phyloP scores from a whole-genome alignment of 2,797 vertebrate genomes.

The Melanotaenia pygmaea region DNA sequence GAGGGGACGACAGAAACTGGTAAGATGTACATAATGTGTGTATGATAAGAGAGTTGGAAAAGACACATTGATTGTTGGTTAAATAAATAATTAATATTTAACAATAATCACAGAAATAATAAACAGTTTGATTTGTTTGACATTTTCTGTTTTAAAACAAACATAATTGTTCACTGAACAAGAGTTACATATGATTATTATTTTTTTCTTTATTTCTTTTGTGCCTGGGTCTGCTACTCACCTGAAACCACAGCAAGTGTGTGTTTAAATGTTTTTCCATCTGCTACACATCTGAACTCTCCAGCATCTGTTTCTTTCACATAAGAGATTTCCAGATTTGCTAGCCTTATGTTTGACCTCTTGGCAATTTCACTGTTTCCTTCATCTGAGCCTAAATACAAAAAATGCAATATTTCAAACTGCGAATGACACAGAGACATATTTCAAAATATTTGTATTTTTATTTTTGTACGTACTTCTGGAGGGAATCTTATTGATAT shows the following conservation, averaged over 20 bases:
- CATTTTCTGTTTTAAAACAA: not conserved
- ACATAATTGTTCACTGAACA: not conserved
- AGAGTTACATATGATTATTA: not conserved
- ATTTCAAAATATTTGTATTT: rapidly evolving
- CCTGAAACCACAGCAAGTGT: constrained; percentile 54
- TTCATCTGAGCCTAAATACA: constrained; percentile 18
- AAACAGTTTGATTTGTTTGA: not conserved
- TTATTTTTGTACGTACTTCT: constrained; percentile 47
- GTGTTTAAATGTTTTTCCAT: rapidly evolving
- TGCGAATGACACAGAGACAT: not conserved
- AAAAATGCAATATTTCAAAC: not conserved
- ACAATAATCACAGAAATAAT: not conserved
- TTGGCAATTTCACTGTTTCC: rapidly evolving
- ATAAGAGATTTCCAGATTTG: rapidly evolving
- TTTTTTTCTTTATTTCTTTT: not conserved
- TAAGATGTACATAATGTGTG: not conserved
- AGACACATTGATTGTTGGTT: not conserved
- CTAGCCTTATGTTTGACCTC: rapidly evolving
- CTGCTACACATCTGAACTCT: not conserved
- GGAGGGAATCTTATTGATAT: rapidly evolving
- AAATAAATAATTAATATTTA: not conserved
- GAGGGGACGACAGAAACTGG: constrained; percentile 18
- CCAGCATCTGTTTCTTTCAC: constrained; percentile 49
- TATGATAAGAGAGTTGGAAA: not conserved
- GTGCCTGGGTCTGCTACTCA: constrained; percentile 25